phyloP scores from a whole-genome alignment of 2,113 vertebrate genomes.

The Ciconia boyciana region DNA sequence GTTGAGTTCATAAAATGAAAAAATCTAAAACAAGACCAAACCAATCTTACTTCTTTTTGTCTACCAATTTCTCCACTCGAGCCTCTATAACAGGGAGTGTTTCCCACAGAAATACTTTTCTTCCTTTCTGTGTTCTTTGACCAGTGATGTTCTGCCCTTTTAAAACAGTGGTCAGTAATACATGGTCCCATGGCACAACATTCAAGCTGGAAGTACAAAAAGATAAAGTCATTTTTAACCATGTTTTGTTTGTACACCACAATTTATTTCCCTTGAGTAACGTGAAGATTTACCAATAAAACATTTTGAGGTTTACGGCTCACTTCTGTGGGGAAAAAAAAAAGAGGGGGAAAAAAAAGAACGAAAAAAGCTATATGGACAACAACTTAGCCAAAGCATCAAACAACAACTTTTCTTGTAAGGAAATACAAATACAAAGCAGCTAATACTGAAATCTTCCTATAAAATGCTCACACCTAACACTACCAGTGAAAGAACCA shows the following conservation, averaged over 20 bases:
- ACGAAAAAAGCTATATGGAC: background rate
- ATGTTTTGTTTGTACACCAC: background rate
- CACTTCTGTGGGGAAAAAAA: background rate
- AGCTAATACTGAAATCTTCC: background rate
- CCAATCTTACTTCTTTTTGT: conserved; percentile 59
- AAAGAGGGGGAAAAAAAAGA: no score
- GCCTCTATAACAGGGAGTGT: conserved; percentile 68
- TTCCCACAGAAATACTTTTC: conserved; percentile 72
- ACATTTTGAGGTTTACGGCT: background rate
- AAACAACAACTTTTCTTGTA: background rate
- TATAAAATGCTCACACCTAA: background rate
- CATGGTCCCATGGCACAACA: conserved; percentile 77
- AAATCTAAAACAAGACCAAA: background rate
- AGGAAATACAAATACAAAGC: background rate
- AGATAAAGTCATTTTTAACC: rapidly evolving
- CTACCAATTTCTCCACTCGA: conserved; percentile 68
- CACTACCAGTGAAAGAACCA: background rate
- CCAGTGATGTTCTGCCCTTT: conserved; percentile 82
- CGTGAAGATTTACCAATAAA: background rate
- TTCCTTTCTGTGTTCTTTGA: conserved; percentile 69
- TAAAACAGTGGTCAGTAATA: conserved; percentile 77
- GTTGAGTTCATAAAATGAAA: background rate
- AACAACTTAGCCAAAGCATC: background rate
- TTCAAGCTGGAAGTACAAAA: conserved; percentile 64
- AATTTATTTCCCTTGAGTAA: background rate